Conservation (phyloP, 92 coral and sea anemone genomes). For the Palythoa caribaeorum region DNA sequence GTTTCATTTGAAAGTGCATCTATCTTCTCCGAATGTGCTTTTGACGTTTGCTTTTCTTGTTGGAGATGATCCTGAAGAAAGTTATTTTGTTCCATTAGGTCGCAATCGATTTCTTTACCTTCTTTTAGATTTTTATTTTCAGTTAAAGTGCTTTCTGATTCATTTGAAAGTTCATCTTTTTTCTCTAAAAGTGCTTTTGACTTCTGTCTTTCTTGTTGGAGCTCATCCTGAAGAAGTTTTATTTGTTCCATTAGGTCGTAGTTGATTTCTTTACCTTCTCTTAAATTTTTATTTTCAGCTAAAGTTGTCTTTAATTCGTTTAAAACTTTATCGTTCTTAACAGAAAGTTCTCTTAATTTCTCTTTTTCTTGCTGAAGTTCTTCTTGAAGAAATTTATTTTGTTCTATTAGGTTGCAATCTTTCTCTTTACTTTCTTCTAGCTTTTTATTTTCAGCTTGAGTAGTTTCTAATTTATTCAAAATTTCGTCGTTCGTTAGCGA, state of each 20-base stretch:
- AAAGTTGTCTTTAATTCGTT: slow-evolving; percentile 40
- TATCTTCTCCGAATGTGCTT: slow-evolving; percentile 55
- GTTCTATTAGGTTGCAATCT: slow-evolving; percentile 57
- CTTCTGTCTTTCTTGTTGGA: slow-evolving; percentile 49
- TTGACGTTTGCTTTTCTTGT: slow-evolving; percentile 46
- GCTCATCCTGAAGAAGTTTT: slow-evolving; percentile 63
- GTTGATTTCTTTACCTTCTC: slow-evolving; percentile 38
- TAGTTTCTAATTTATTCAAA: slow-evolving; percentile 39
- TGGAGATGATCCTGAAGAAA: slow-evolving; percentile 61
- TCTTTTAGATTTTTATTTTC: neutral
- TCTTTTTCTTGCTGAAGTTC: slow-evolving; percentile 56
- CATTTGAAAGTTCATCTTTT: slow-evolving; percentile 59
- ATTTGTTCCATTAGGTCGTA: slow-evolving; percentile 64
- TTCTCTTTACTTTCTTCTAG: slow-evolving; percentile 23
- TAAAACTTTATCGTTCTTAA: slow-evolving; percentile 62
- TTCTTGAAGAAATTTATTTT: slow-evolving; percentile 67
- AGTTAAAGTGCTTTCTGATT: slow-evolving; percentile 13
- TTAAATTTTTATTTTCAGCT: neutral
- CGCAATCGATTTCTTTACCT: slow-evolving; percentile 51
- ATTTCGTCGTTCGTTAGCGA: slow-evolving; percentile 65
- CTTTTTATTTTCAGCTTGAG: neutral
- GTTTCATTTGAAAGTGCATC: slow-evolving; percentile 60
- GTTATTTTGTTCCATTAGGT: slow-evolving; percentile 62
- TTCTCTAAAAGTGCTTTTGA: slow-evolving; percentile 54
- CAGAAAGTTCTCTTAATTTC: slow-evolving; percentile 43